Evolutionary conservation across 2,797 vertebrate genomes (phyloP), one percentile per base, ranked within the genome.

Genomic region (Acanthopagrus latus): DNA sequence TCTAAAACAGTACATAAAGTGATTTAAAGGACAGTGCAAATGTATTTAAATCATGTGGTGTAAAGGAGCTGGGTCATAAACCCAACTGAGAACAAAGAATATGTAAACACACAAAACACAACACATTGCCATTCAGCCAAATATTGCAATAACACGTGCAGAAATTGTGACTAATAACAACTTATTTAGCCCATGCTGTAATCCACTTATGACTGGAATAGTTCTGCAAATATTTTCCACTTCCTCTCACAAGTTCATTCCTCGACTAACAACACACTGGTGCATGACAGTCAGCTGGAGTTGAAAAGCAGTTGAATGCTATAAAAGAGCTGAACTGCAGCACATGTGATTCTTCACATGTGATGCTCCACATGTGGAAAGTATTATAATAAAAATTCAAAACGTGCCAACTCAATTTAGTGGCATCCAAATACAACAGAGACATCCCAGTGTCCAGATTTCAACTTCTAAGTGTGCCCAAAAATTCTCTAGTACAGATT

Each of bases 151-250:
- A 82, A 73, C 60, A 73, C 33, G 48, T 78, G 63, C 7, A 21
- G 46, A 46, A 70, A 82, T 76, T 65, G 70, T 81, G 83, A 87
- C 74, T 71, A 67, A 60, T 20, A 76, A 63, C 41, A 75, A 67
- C 54, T 56, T 44, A 78, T 87, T 84, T 71, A 76, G 57, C 51
- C 25, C 33, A 55, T 62, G 57, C 44, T 80, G 65, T 88, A 71
- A 82, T 82, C 64, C 64, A 76, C 79, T 76, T 78, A 79, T 70
- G 76, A 88, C 74, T 74, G 74, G 80, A 84, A 86, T 47, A 69
- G 46, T 60, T 87, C 58, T 71, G 68, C 44, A 81, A 65, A 81
- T 87, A 80, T 76, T 75, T 86, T 83, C 82, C 79, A 87, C 71
- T 89, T 91, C 90, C 87, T 83, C 83, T 79, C 14, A 64, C 48